Evolutionary conservation across 2,113 vertebrate genomes (phyloP).

Genomic region (Pachyramphus minor): DNA sequence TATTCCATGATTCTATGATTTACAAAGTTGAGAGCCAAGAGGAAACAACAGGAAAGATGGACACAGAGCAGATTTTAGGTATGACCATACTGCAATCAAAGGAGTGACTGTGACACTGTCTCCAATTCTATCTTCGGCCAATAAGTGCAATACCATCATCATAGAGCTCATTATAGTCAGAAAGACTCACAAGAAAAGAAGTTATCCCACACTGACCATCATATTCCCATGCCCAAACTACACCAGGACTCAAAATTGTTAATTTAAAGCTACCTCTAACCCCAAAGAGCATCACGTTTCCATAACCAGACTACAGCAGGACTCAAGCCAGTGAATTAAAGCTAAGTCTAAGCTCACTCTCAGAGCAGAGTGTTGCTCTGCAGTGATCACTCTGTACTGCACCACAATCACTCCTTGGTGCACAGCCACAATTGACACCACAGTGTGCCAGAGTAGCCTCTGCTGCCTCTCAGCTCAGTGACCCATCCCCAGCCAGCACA

Average conservation of each 20-base stretch:
- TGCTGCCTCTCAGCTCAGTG: neutral
- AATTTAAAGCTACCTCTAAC: neutral
- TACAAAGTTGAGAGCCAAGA: neutral
- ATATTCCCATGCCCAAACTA: neutral
- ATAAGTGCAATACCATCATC: neutral
- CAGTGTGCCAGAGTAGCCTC: neutral
- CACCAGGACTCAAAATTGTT: neutral
- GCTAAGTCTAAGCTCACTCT: neutral
- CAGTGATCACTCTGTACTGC: neutral
- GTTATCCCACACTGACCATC: neutral
- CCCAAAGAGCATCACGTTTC: neutral
- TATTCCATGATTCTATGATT: neutral
- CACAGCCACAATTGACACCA: accelerated
- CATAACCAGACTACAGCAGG: neutral
- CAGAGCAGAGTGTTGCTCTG: neutral
- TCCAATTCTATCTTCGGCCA: neutral
- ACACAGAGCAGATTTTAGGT: neutral
- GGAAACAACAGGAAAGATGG: neutral
- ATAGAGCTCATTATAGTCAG: neutral
- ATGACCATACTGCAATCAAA: neutral
- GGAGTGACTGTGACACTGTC: neutral
- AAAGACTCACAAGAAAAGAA: neutral
- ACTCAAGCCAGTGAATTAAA: neutral
- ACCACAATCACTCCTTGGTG: neutral
- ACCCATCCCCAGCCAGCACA: neutral